Evolutionary conservation across 1,140 invertebrate genomes (phyloP).

Genomic region (Brachionus angularis): DNA sequence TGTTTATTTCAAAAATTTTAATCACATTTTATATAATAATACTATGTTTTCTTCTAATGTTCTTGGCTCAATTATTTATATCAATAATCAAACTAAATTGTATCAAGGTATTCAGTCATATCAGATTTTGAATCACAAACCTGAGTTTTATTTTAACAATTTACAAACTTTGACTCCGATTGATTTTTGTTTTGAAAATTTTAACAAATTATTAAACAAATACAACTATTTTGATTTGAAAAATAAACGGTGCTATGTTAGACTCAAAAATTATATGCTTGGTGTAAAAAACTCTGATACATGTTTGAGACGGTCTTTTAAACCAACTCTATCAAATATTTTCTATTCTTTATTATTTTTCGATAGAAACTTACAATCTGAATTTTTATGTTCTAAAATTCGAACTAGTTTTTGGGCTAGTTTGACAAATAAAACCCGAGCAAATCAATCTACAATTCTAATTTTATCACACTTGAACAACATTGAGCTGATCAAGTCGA

Average conservation of each 20-base stretch:
- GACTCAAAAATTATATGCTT: neutral
- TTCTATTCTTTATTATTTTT: neutral
- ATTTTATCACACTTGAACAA: neutral
- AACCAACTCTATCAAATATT: neutral
- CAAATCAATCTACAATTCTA: neutral
- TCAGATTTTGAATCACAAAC: neutral
- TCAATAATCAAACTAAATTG: too few relatives aligned
- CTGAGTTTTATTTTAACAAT: neutral
- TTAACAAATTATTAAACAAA: neutral
- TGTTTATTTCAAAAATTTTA: too few relatives aligned
- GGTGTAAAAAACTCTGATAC: neutral
- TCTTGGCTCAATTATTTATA: too few relatives aligned
- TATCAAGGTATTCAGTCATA: too few relatives aligned
- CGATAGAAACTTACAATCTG: neutral
- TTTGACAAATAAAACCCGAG: neutral
- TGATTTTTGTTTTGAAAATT: neutral
- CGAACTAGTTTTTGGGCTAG: neutral
- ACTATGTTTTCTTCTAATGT: too few relatives aligned
- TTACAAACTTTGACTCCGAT: neutral
- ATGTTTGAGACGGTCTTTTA: neutral
- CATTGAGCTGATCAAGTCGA: neutral
- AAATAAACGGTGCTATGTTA: neutral
- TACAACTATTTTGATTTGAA: neutral
- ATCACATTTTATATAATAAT: too few relatives aligned
- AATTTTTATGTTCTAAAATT: neutral